These are phyloP conservation scores for Unio pictorum DNA, from an alignment of 2,888 invertebrate species.

Conservation along the genomic window DNA sequence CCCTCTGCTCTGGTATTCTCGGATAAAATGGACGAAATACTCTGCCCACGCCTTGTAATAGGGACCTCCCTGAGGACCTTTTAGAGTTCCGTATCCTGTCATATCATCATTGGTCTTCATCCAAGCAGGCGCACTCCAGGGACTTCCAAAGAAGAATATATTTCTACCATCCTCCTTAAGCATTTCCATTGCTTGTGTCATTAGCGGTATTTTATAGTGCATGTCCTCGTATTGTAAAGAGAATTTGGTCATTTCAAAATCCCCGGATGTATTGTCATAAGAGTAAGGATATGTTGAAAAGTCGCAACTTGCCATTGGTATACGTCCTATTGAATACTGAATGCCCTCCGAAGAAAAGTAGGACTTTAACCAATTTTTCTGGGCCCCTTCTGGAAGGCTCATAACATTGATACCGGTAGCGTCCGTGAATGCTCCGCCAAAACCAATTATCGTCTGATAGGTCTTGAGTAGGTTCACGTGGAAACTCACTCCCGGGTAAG, in stretches of 20 bases:
- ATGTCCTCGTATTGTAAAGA: slow-evolving; percentile 80
- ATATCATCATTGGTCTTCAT: slow-evolving; percentile 74
- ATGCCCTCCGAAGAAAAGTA: slow-evolving; percentile 76
- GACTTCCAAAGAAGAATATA: slow-evolving; percentile 72
- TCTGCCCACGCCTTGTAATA: slow-evolving; percentile 87
- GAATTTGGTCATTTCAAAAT: slow-evolving; percentile 77
- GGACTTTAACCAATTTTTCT: slow-evolving; percentile 76
- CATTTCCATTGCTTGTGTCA: slow-evolving; percentile 62
- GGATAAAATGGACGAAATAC: slow-evolving; percentile 86
- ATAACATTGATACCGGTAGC: slow-evolving; percentile 81
- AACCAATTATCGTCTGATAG: slow-evolving; percentile 84
- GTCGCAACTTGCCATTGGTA: slow-evolving; percentile 89
- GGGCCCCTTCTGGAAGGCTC: slow-evolving; percentile 75
- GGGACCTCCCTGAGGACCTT: slow-evolving; percentile 70
- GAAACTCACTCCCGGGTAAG: slow-evolving; percentile 8
- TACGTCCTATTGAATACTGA: slow-evolving; percentile 84
- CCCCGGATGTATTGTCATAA: slow-evolving; percentile 79
- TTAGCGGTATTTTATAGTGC: slow-evolving; percentile 76
- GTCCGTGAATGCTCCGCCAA: slow-evolving; percentile 89
- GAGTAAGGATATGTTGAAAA: slow-evolving; percentile 88
- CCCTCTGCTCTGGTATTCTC: slow-evolving; percentile 81
- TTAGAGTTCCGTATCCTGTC: slow-evolving; percentile 70
- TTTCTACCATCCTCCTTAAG: slow-evolving; percentile 28
- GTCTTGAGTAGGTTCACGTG: slow-evolving; percentile 23
- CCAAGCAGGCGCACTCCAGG: slow-evolving; percentile 76